Percentiles rank a stretch among this genome's conserved stretches.
phyloP scores from a whole-genome alignment of 2,888 invertebrate species.

The Eupithecia tripunctaria region DNA sequence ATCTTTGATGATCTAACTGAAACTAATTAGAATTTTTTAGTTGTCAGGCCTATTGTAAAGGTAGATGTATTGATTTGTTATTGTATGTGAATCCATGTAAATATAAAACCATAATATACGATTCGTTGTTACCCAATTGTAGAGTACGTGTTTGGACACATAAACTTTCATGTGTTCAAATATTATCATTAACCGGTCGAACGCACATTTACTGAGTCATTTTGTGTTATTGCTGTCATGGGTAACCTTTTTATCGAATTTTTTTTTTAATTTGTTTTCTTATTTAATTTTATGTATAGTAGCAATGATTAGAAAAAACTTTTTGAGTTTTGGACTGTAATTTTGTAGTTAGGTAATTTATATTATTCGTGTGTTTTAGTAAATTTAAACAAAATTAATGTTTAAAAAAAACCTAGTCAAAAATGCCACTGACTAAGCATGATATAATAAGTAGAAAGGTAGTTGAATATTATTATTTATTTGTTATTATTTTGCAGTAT shows the following conservation, averaged over 20 bases:
- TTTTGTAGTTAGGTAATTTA: slow-evolving; percentile 64
- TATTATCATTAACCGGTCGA: not conserved
- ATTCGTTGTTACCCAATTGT: not conserved
- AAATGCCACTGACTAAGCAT: not conserved
- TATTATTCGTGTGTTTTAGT: slow-evolving; percentile 40
- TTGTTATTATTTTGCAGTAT: not conserved
- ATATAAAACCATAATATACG: not conserved
- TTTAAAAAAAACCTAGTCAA: slow-evolving; percentile 14
- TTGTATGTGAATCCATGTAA: not conserved
- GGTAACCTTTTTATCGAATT: not conserved
- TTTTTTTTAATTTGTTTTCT: not conserved
- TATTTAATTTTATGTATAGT: not conserved
- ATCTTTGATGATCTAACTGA: no score
- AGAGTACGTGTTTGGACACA: not conserved
- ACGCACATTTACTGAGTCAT: not conserved
- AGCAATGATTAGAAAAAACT: not conserved
- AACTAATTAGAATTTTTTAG: no score
- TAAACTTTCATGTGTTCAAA: not conserved
- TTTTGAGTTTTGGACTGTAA: slow-evolving; percentile 18
- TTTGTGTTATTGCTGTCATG: not conserved
- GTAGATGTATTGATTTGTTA: not conserved
- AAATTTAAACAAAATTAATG: slow-evolving; percentile 7
- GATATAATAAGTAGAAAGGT: not conserved
- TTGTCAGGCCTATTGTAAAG: no score
- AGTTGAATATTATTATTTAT: not conserved